Conservation (phyloP, 2,797 vertebrate genomes). For the Echiichthys vipera region DNA sequence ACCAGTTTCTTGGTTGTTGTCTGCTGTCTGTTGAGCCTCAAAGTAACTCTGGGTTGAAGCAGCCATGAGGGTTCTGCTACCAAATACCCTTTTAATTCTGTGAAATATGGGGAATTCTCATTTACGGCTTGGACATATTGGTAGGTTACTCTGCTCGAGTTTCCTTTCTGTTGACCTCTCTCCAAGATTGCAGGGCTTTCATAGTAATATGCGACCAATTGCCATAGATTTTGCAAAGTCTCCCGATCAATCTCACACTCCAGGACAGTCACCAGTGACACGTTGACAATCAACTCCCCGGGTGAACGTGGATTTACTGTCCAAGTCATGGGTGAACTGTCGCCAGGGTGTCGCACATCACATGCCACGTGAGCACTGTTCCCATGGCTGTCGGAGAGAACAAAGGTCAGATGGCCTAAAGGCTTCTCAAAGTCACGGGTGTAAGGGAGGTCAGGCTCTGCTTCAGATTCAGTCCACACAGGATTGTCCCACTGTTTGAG, state of each 20-base stretch:
- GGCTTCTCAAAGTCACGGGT: slow-evolving; percentile 82
- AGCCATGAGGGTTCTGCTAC: slow-evolving; percentile 85
- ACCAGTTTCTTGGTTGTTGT: slow-evolving; percentile 87
- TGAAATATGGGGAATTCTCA: slow-evolving; percentile 87
- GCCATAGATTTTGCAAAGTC: slow-evolving; percentile 85
- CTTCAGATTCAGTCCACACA: slow-evolving; percentile 79
- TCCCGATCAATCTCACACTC: slow-evolving; percentile 88
- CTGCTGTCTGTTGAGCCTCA: slow-evolving; percentile 85
- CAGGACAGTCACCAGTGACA: slow-evolving; percentile 79
- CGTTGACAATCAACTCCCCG: slow-evolving; percentile 76
- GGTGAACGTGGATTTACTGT: slow-evolving; percentile 60
- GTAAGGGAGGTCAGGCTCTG: slow-evolving; percentile 83
- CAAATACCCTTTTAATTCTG: slow-evolving; percentile 86
- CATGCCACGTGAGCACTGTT: slow-evolving; percentile 85
- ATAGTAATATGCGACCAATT: slow-evolving; percentile 87
- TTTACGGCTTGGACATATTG: slow-evolving; percentile 82
- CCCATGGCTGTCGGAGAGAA: slow-evolving; percentile 85
- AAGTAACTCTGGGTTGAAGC: slow-evolving; percentile 83
- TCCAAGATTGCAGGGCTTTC: slow-evolving; percentile 86
- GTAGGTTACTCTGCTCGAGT: slow-evolving; percentile 77
- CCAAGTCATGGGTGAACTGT: slow-evolving; percentile 79
- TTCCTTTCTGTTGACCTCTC: slow-evolving; percentile 75
- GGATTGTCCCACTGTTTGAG: slow-evolving; percentile 82
- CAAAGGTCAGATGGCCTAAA: slow-evolving; percentile 80
- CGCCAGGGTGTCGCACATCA: slow-evolving; percentile 76